Percentiles rank a stretch among this genome's conserved stretches.
These are phyloP conservation scores for Sorex maritimensis DNA, from an alignment of 2,797 vertebrate species.

Conservation along the genomic window DNA sequence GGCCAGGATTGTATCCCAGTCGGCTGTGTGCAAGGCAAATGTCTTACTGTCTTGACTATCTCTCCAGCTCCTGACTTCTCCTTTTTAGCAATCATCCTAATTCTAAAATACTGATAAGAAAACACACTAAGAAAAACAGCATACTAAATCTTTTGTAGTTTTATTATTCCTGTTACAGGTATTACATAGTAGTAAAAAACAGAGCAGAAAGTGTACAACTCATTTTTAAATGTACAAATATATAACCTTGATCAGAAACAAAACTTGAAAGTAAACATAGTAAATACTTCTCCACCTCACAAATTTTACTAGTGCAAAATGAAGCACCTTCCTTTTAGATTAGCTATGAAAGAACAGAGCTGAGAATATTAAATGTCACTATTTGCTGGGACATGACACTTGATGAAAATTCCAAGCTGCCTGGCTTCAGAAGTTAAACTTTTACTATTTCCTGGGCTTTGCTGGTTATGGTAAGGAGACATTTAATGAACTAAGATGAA, in stretches of 20 bases:
- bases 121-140: constrained; percentile 29
- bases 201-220: too few relatives aligned
- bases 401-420: constrained; percentile 26
- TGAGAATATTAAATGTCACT: constrained; percentile 24
- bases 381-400: not conserved
- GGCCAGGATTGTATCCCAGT: too few relatives aligned
- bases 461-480: constrained; percentile 35
- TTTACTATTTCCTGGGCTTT: constrained; percentile 15
- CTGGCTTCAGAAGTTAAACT: constrained; percentile 7
- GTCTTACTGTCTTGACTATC: too few relatives aligned
- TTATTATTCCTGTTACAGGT: constrained; percentile 34
- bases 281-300: constrained; percentile 2
- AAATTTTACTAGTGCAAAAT: constrained; percentile 32
- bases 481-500: constrained; percentile 49
- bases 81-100: constrained; percentile 30
- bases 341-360: constrained; percentile 41
- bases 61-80: too few relatives aligned
- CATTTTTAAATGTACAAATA: not conserved
- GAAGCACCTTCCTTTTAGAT: constrained; percentile 8
- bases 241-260: constrained; percentile 19
- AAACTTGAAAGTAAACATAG: constrained; percentile 34
- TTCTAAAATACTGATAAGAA: not conserved
- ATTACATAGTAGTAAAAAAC: not conserved
- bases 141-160: constrained; percentile 8
- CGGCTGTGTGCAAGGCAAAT: too few relatives aligned